These are phyloP conservation scores for Acropora yongei DNA, from an alignment of 64 coral and sea anemone species.

Conservation along the genomic window DNA sequence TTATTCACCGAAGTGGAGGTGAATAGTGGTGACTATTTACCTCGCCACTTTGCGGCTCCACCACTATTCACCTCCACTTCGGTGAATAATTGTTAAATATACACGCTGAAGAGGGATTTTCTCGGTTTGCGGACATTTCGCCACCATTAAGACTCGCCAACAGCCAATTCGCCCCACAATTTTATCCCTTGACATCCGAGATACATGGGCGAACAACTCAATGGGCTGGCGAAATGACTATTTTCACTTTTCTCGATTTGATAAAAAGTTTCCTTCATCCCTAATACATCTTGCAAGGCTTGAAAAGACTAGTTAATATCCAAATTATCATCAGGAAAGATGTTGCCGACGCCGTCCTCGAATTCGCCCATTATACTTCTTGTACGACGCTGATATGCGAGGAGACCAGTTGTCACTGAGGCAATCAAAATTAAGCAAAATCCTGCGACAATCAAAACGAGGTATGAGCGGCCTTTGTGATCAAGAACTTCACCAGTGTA, in stretches of 20 bases:
- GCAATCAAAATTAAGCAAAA: constrained; percentile 3
- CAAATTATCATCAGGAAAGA: background rate
- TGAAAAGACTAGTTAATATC: constrained; percentile 8
- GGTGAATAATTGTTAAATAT: no score
- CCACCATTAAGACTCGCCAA: no score
- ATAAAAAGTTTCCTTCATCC: background rate
- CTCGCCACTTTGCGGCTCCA: no score
- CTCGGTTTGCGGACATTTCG: no score
- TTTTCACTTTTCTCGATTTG: background rate
- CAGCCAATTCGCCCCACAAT: no score
- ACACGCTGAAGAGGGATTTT: no score
- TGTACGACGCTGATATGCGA: background rate
- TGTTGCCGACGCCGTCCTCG: background rate
- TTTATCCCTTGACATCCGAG: no score
- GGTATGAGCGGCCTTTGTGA: background rate
- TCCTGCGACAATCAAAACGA: background rate
- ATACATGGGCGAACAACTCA: no score
- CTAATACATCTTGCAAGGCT: background rate
- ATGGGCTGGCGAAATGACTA: no score
- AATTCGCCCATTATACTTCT: background rate
- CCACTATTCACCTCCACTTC: no score
- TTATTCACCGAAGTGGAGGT: no score
- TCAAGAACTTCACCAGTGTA: background rate
- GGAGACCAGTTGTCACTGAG: background rate
- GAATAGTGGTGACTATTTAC: no score